Evolutionary conservation across 1,140 invertebrate species (phyloP), one percentile per base, ranked within the genome.

Genomic region (Temnothorax curvispinosus): DNA sequence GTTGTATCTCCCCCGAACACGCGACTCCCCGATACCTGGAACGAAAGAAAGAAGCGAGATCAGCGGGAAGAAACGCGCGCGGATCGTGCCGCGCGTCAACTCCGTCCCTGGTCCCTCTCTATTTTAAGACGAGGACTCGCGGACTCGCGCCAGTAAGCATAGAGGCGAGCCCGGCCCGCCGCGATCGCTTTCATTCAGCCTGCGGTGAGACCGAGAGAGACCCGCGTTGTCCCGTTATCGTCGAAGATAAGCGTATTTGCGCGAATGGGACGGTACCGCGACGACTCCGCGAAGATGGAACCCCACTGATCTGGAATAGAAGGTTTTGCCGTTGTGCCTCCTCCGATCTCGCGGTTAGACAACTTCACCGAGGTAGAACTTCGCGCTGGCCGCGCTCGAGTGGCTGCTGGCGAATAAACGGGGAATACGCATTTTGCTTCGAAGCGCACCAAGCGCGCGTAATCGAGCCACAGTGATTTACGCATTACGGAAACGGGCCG

Each of bases 101-200:
- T 58, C 67, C 65, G 69, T 75, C 69, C 69, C 80, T 75, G 80
- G 18, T 72, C 13, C 44, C 71, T 75, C 69, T 82, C 69, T 84
- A 84, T 84, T 75, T 75, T 75, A 75, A 84, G 80, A 84, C 54
- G 65, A 84, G 69, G 67, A 47, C 69, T 82, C 27, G 52, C 65
- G 18, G 21, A 72, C 54, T 58, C 80, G 54, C 69, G 77, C 38
- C 27, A 60, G 69, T 15, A 18, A 62, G 21, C 52, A 21, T 21
- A 82, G 27, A 27, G 54, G 54, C 67, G 80, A 47, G 32, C 27
- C 21, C 47, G 15, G 47, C 50, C 44, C 69, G 38, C 27, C 69
- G 38, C 27, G 69, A 75, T 84, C 80, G 69, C 80, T 84, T 84
- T 84, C 80, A 84, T 84, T 84, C 54, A 74, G 69, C 47, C 32